phyloP scores from a whole-genome alignment of 2,113 vertebrate species.

The Helogale parvula region DNA sequence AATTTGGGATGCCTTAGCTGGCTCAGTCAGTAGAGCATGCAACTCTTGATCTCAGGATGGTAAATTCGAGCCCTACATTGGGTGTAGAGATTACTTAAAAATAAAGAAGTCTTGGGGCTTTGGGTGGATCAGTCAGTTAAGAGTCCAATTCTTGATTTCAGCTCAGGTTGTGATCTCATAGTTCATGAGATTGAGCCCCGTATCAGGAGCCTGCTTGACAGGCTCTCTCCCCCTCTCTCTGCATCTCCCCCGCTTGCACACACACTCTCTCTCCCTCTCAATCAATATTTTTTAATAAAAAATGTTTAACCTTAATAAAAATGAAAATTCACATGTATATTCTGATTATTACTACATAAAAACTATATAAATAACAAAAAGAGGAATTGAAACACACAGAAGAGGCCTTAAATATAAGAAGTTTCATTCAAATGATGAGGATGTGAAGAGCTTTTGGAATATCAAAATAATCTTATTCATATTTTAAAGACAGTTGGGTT shows the following conservation, averaged over 20 bases:
- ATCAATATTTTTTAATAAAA: no score
- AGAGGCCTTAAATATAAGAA: conserved; percentile 8
- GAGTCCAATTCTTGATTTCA: no score
- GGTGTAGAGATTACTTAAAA: neutral
- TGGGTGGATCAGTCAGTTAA: no score
- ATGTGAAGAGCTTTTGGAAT: neutral
- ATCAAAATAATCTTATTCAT: neutral
- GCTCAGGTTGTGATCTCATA: no score
- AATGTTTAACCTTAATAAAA: neutral
- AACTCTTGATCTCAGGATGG: neutral
- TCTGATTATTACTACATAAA: neutral
- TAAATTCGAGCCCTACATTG: neutral
- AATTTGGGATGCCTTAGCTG: neutral
- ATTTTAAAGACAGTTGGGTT: conserved; percentile 22
- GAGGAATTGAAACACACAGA: neutral
- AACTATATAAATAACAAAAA: conserved; percentile 11
- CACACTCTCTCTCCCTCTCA: no score
- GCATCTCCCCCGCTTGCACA: no score
- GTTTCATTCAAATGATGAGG: neutral
- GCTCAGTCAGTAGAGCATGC: neutral
- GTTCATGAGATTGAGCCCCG: no score
- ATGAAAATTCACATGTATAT: neutral
- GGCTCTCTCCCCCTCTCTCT: no score
- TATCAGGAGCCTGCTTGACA: no score
- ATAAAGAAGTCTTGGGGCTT: neutral